phyloP scores from a whole-genome alignment of 1,140 invertebrate species.

The Ostrea edulis region DNA sequence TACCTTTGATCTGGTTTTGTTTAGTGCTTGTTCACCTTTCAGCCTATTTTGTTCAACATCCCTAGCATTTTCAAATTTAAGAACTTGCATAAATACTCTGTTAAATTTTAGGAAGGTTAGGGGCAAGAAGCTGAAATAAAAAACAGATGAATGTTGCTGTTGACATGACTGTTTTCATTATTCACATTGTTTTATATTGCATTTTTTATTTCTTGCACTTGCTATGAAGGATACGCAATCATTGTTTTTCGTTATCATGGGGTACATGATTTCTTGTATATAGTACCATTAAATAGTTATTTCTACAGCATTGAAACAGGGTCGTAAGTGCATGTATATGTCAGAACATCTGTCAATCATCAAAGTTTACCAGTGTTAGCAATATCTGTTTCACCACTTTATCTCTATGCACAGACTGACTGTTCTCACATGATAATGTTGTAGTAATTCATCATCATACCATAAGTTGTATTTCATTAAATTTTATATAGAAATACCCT shows the following conservation, averaged over 20 bases:
- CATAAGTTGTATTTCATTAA: constrained; percentile 33
- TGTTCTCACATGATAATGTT: not conserved
- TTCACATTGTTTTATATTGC: not conserved
- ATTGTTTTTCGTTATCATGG: not conserved
- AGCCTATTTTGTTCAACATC: not conserved
- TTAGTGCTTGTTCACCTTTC: not conserved
- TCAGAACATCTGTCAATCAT: not conserved
- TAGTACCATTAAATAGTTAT: not conserved
- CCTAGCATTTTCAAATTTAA: not conserved
- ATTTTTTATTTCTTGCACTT: not conserved
- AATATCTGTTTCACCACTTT: not conserved
- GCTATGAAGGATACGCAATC: constrained; percentile 23
- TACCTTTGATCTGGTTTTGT: not conserved
- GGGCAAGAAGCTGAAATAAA: not conserved
- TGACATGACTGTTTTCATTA: not conserved
- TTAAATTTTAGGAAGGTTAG: not conserved
- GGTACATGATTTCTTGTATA: not conserved
- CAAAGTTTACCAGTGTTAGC: not conserved
- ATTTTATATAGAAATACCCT: constrained; percentile 1
- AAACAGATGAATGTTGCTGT: not conserved
- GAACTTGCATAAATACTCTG: not conserved
- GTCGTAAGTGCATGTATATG: not conserved
- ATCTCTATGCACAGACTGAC: constrained; percentile 16
- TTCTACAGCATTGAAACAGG: constrained; percentile 36
- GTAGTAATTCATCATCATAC: constrained; percentile 7